These are phyloP conservation scores for Athalia circularis DNA, from an alignment of 2,888 invertebrate genomes.

Conservation along the genomic window DNA sequence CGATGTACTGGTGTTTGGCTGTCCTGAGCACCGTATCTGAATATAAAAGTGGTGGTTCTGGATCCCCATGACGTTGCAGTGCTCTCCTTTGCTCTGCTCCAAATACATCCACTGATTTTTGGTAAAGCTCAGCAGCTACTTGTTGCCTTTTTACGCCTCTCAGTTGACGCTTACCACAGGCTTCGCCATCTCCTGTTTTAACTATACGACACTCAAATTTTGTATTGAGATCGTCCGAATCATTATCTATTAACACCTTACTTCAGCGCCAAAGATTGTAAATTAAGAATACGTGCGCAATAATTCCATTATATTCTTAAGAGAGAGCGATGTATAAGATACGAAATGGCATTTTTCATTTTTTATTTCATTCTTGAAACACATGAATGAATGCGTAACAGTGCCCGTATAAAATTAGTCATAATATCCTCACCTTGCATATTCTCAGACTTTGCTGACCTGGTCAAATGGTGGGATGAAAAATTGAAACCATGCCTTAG, in stretches of 20 bases:
- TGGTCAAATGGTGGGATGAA: neutral
- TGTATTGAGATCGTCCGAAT: neutral
- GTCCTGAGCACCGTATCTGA: neutral
- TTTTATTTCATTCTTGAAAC: too few species aligned
- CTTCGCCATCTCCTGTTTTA: neutral
- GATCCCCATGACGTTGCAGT: slow-evolving; percentile 5
- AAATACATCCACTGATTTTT: slow-evolving; percentile 6
- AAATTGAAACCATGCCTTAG: slow-evolving; percentile 17
- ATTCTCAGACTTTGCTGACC: slow-evolving; percentile 7
- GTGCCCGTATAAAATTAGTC: neutral
- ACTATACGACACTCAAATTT: slow-evolving; percentile 1
- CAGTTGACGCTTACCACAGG: slow-evolving; percentile 5
- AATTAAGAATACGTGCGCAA: neutral
- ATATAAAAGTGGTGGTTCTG: slow-evolving; percentile 6
- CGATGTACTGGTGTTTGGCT: neutral
- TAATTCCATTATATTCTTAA: neutral
- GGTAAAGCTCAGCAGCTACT: neutral
- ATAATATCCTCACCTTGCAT: neutral
- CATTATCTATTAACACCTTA: neutral
- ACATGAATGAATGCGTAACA: too few species aligned
- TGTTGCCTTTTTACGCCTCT: neutral
- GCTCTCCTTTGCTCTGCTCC: neutral
- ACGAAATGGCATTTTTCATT: neutral
- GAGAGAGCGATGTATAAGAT: neutral
- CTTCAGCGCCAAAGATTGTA: slow-evolving; percentile 1